These are phyloP conservation scores for Discoglossus pictus DNA, from an alignment of 2,797 vertebrate genomes.

Conservation along the genomic window DNA sequence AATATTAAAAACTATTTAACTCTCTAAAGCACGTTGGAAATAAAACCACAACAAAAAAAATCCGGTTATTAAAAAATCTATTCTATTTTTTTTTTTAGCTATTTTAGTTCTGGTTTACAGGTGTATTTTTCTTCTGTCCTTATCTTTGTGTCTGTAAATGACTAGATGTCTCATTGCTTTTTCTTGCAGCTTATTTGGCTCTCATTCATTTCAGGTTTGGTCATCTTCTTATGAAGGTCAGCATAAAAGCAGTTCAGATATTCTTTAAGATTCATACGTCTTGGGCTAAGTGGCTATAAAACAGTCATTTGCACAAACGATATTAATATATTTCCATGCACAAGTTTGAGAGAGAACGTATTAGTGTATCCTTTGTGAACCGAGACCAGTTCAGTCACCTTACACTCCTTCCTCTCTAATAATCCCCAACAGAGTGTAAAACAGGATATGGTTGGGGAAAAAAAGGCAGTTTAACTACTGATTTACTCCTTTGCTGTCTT, in stretches of 20 bases:
- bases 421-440: conserved; percentile 29
- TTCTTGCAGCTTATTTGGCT: too few relatives aligned
- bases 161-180: too few relatives aligned
- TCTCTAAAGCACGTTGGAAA: too few relatives aligned
- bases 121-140: too few relatives aligned
- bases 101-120: too few relatives aligned
- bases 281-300: conserved; percentile 22
- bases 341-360: conserved; percentile 4
- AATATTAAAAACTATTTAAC: too few relatives aligned
- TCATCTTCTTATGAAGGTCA: conserved; percentile 9
- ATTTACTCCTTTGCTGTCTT: conserved; percentile 21
- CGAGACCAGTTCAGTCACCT: background rate
- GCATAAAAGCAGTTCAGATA: background rate
- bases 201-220: background rate
- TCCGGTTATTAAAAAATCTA: too few relatives aligned
- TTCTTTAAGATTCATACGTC: conserved; percentile 13
- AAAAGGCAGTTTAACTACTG: conserved; percentile 17
- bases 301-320: conserved; percentile 16
- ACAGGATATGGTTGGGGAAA: conserved; percentile 25
- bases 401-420: conserved; percentile 32
- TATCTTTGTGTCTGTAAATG: too few relatives aligned
- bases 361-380: conserved; percentile 33
- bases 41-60: too few relatives aligned
- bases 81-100: background rate
- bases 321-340: conserved; percentile 6